Evolutionary conservation across 2,888 invertebrate species (phyloP), one percentile per base, ranked within the genome.

Genomic region (Dasypogon diadema): DNA sequence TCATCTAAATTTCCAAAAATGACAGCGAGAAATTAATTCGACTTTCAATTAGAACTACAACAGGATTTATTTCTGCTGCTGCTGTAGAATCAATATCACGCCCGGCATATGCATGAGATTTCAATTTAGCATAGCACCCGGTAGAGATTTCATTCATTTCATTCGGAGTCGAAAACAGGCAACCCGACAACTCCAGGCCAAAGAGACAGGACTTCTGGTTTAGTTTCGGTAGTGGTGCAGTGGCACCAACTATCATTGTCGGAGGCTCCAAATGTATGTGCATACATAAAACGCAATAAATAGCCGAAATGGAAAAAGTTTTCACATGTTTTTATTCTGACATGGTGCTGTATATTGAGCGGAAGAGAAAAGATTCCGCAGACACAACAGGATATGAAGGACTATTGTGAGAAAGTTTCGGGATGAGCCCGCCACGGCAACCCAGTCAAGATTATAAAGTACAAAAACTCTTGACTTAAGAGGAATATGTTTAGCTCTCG

Each of bases 261-360:
- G 30, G 18, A 12, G 8, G 22, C 8, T 18, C 14, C n/a, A 70
- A 70, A 70, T 70, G 54, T 70, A 70, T 70, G 70, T 54, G 51
- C 70, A 70, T 70, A 70, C 54, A 70, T 70, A 70, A 70, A 70
- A 54, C 70, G 54, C 70, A 70, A 70, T 70, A 70, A 70, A 70
- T 70, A 70, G 30, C 34, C 70, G 14, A 70, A 70, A 70, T 70
- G 70, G 70, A 70, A 54, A 70, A 70, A 70, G 54, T 70, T 70
- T 70, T 70, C 54, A 16, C 70, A 70, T 70, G 70, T 70, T 70
- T 70, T 70, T 56, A 24, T 70, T 54, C 51, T n/a, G 70, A 54
- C 54, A 70, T 34, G 30, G 54, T 18, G 54, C 18, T 54, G 54
- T 70, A 54, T 51, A 70, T 70, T 70, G 70, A 54, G 70, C 54